Evolutionary conservation across 2,888 invertebrate species (phyloP), one percentile per base, ranked within the genome.

Genomic region (Scrobipalpa costella): DNA sequence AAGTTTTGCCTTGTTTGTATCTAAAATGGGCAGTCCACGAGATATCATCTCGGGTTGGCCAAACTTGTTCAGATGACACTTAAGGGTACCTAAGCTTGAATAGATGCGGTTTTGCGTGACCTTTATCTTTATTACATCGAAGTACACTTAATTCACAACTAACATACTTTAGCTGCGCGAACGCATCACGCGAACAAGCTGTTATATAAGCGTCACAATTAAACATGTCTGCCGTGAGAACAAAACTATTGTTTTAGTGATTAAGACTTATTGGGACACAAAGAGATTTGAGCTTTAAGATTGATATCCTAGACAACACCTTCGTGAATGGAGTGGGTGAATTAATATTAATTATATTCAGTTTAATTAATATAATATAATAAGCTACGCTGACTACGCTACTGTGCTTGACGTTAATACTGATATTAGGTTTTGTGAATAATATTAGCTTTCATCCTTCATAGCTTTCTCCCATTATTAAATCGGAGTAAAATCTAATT

Each of bases 171-270:
- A 17, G 44, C 63, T 61, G 62, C 66, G 64, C 63, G 63, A 66
- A 67, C 63, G 66, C 67, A 64, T 66, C 67, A 67, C 67, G 70
- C 71, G 63, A 63, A 63, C 65, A 40, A 33, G 47, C 50, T 58
- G 64, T 73, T 73, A 73, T 73, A 70, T 73, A 73, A 73, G 67
- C 60, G 62, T 60, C 61, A 63, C 69, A 65, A 69, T 68, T 69
- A 71, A 67, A 68, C 68, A 66, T 64, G 66, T 63, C 64, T 66
- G 65, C 63, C 72, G 72, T 73, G 72, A 64, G 72, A 73, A 62
- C 59, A 40, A 63, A 59, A 49, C 64, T 60, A 70, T 70, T 70
- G 72, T 69, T 66, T 63, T 65, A 61, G 64, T 62, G 68, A 67
- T 67, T 68, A 69, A 47, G 63, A 69, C 64, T 70, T 69, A 72